Evolutionary conservation across 2,888 invertebrate genomes (phyloP), one percentile per base, ranked within the genome.

Genomic region (Nomada lathburiana): DNA sequence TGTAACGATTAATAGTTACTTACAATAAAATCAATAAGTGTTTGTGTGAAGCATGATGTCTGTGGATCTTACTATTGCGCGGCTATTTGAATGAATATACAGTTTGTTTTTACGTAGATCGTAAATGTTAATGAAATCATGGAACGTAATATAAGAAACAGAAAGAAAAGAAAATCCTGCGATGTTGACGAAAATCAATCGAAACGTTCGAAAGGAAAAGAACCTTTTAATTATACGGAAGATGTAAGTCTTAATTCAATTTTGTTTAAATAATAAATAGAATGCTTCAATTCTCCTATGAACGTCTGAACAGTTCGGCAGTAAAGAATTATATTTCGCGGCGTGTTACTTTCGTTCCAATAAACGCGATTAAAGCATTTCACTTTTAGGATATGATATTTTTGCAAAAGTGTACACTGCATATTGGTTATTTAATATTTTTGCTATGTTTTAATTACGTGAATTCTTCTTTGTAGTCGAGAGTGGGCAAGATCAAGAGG

Each of bases 401-500:
- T 36, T 47, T 47, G 47, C 11, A 16, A 47, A 47, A 0, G 47
- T 47, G 13, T 20, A 23, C 11, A 2, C 2, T 23, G 10, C 16
- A 44, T 16, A 1, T 23, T 36, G 50, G 36, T 7, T 42, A 18
- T 44, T 57, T 13, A 26, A 2, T n/a, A 42, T 9, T 2, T 23
- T 0, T 47, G 42, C 16, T 13, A 11, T 60, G 9, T 59, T 3
- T 18, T 69, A 16, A 36, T 36, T 7, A 36, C 36, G 36, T 5
- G 7, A 36, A 36, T 5, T 36, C 36, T 36, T 36, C 53, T 10
- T 75, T 67, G 3, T 44, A 88, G 88, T 29, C 11, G n/a, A 86
- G 92, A 72, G 94, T 95, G 50, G 97, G 96, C 3, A 95, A 95
- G 76, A 94, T 97, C 60, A 94, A 94, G 60, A 94, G 94, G 75